Base-by-base conservation (phyloP, 2,888 invertebrate genomes). In the Epirrhoe tristata region DNA sequence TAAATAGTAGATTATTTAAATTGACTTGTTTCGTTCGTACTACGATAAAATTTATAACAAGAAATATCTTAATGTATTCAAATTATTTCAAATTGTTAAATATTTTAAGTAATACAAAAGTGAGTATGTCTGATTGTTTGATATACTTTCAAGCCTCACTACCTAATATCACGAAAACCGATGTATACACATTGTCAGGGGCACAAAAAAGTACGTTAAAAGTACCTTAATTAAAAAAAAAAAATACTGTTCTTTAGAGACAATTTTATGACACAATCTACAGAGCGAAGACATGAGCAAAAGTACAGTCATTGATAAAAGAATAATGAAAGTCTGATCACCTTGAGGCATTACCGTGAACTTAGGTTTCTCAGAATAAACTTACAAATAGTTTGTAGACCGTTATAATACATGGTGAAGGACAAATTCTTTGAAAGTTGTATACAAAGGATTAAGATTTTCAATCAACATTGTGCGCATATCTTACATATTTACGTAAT, bases 261-360 rank as follows among this genome's bases (percentile, higher is more conserved):
- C 24, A 24, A 24, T 24, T 24, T 24, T 24, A 24, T 24, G 24
- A 24, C 24, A 24, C 1, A 24, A 24, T 24, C 24, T 24, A 24
- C 24, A 24, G 24, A 24, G 3, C 24, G 24, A 24, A 24, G 24
- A 24, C 24, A 24, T 24, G 24, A 3, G 24, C 24, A 24, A 24
- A 1, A 24, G 24, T 24, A 24, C 24, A 24, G 24, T 24, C 24
- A 24, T 24, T 24, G 24, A 24, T 24, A 24, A 24, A 24, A 50
- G 39, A 57, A 55, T 67, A 60, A 60, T 63, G 60, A 63, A 67
- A 67, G 67, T 63, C n/a, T 52, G 10, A 56, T 48, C 63, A 52
- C 67, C 67, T 67, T 67, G 67, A 53, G 24, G 51, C 53, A 50
- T 67, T 54, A 61, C 64, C 64, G 43, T 67, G 63, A 64, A 67